Percentiles rank a stretch among this genome's conserved stretches.
These are phyloP conservation scores for Montipora capitata DNA, from an alignment of 92 coral and sea anemone genomes.

Conservation along the genomic window DNA sequence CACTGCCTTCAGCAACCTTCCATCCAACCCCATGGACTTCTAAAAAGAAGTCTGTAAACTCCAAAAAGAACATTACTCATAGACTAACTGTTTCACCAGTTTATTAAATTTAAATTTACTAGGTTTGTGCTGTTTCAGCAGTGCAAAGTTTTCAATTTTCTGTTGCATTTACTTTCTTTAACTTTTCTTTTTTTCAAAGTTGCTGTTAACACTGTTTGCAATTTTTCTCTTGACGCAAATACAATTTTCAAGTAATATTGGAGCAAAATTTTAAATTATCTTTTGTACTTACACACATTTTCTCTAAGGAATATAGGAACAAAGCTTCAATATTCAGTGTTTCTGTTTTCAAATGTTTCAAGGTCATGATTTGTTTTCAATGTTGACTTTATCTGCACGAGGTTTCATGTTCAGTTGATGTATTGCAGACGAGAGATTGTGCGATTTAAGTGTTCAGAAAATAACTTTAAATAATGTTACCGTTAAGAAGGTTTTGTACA, in stretches of 20 bases:
- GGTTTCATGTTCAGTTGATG: slow-evolving; percentile 10
- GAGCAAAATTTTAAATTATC: not conserved
- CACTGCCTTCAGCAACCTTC: slow-evolving; percentile 3
- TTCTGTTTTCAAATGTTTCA: not conserved
- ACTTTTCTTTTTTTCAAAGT: no score
- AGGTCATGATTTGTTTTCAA: not conserved
- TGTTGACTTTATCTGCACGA: slow-evolving; percentile 4
- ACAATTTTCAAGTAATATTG: slow-evolving; percentile 21
- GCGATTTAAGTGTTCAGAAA: not conserved
- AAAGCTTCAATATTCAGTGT: slow-evolving; percentile 13
- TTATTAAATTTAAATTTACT: slow-evolving; percentile 6
- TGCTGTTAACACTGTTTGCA: not conserved
- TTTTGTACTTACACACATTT: not conserved
- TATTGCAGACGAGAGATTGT: slow-evolving; percentile 11
- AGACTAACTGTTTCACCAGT: slow-evolving; percentile 11
- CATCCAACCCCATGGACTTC: not conserved
- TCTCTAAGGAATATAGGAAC: slow-evolving; percentile 12
- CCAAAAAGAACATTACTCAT: not conserved
- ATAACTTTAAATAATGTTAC: not conserved
- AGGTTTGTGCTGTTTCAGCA: not conserved
- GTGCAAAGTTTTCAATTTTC: no score
- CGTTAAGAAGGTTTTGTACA: not conserved
- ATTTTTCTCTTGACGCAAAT: slow-evolving; percentile 15
- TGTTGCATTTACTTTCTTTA: no score
- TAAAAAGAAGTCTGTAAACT: not conserved